These are phyloP conservation scores for Drosophila percnosoma DNA, from an alignment of 2,888 invertebrate genomes.

Conservation along the genomic window DNA sequence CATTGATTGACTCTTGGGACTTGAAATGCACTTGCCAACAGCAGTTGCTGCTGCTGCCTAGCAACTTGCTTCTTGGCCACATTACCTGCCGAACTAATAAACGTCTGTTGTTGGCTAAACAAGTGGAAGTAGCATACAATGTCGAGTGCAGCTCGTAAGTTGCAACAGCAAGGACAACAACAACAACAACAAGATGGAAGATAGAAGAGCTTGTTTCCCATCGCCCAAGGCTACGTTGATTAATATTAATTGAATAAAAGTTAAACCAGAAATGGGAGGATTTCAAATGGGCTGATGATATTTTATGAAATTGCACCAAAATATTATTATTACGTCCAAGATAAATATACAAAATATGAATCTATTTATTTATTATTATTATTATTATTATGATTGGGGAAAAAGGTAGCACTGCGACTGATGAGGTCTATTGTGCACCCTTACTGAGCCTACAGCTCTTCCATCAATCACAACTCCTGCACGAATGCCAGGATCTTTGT, in stretches of 20 bases:
- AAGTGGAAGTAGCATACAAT: constrained; percentile 41
- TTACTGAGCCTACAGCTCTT: no score
- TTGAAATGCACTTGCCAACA: neutral
- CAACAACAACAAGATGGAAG: neutral
- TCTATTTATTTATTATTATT: no score
- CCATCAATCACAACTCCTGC: no score
- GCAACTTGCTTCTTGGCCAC: neutral
- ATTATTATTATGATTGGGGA: no score
- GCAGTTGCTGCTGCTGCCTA: neutral
- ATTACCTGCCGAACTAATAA: constrained; percentile 18
- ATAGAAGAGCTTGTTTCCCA: neutral
- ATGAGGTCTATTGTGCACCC: no score
- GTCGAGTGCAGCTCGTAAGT: constrained; percentile 58
- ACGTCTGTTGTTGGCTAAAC: constrained; percentile 5
- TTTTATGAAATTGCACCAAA: no score
- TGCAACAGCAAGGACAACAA: constrained; percentile 8
- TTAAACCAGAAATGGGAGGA: neutral
- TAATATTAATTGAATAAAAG: neutral
- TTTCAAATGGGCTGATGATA: no score
- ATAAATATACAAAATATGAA: no score
- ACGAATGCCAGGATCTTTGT: no score
- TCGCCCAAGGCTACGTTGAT: neutral
- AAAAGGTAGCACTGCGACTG: no score
- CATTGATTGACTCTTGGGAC: neutral
- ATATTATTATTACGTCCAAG: no score